These are phyloP conservation scores for Aegypius monachus DNA, from an alignment of 2,113 vertebrate species.

Conservation along the genomic window DNA sequence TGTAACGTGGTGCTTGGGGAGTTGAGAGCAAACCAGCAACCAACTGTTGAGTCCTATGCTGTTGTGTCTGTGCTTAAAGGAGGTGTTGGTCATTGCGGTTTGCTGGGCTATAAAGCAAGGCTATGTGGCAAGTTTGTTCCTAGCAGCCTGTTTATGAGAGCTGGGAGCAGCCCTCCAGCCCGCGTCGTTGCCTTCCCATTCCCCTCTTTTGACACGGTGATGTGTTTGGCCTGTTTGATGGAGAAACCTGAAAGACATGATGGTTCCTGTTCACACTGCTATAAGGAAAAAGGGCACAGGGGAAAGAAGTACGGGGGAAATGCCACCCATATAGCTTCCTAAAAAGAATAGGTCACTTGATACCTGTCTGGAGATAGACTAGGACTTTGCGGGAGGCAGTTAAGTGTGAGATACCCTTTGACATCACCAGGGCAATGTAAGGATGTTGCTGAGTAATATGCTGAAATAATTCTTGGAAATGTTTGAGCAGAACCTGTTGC, in stretches of 20 bases:
- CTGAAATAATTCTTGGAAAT: background rate
- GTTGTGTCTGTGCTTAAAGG: background rate
- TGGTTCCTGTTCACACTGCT: background rate
- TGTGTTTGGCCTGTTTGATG: background rate
- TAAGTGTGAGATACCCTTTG: background rate
- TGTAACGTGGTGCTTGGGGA: rapidly evolving
- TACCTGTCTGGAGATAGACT: background rate
- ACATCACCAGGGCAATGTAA: background rate
- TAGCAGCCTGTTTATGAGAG: background rate
- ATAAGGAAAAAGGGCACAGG: background rate
- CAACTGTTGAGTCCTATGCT: background rate
- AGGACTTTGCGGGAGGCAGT: background rate
- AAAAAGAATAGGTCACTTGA: background rate
- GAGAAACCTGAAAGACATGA: background rate
- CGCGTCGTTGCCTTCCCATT: rapidly evolving
- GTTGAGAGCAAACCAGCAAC: background rate
- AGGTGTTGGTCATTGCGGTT: background rate
- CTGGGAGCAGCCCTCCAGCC: background rate
- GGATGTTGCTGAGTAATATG: background rate
- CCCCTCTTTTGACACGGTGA: background rate
- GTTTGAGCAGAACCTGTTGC: background rate
- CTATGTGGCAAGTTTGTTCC: background rate
- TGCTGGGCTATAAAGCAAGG: background rate
- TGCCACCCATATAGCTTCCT: background rate
- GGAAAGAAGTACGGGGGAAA: background rate